Evolutionary conservation across 2,113 vertebrate species (phyloP).

Genomic region (Mastomys coucha): DNA sequence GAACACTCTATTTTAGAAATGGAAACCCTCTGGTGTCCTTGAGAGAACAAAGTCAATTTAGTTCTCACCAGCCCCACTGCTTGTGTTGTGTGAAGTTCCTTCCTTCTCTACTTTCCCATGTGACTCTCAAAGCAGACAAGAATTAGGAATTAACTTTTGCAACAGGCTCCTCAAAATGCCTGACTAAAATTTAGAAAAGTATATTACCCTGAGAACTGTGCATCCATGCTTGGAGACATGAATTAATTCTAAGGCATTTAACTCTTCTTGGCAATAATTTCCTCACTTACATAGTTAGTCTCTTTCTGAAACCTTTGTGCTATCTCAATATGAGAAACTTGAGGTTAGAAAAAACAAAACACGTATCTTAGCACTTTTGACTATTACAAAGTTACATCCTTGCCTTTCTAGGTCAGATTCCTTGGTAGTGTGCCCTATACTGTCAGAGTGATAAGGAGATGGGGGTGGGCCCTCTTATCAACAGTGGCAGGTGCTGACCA

Average conservation of each 20-base stretch:
- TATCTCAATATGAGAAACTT: neutral
- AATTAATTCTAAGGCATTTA: neutral
- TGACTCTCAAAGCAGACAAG: neutral
- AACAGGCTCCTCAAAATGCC: neutral
- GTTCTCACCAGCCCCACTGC: neutral
- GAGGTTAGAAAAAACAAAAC: neutral
- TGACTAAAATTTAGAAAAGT: neutral
- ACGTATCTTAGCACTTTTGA: neutral
- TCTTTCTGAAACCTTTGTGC: neutral
- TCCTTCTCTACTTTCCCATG: neutral
- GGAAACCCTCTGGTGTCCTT: neutral
- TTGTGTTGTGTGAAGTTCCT: neutral
- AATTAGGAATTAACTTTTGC: neutral
- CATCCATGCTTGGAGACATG: neutral
- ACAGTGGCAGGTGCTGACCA: constrained; percentile 51
- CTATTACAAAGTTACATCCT: neutral
- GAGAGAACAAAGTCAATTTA: neutral
- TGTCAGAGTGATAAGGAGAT: constrained; percentile 36
- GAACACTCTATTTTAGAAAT: neutral
- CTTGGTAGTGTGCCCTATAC: neutral
- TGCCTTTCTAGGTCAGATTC: constrained; percentile 23
- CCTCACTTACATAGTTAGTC: neutral
- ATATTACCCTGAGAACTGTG: neutral
- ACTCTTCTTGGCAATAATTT: neutral
- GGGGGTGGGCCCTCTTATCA: constrained; percentile 50